phyloP scores from a whole-genome alignment of 2,888 invertebrate genomes.

The Hypercompe scribonia region DNA sequence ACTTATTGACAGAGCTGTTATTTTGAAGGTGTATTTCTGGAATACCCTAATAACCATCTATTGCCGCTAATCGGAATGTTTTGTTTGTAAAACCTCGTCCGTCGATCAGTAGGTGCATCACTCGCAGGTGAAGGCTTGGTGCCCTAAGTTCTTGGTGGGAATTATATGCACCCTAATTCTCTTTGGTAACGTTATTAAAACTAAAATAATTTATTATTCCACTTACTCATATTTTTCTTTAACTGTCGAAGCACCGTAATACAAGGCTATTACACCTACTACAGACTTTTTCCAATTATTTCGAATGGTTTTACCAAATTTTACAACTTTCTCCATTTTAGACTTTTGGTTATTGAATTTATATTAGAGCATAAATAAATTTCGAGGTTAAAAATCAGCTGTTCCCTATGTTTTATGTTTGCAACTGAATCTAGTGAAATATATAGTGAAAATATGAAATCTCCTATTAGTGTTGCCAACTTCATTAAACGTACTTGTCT shows the following conservation, averaged over 20 bases:
- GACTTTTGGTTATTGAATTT: conserved; percentile 7
- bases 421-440: background rate
- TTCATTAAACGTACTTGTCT: too few relatives aligned
- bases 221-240: conserved; percentile 92
- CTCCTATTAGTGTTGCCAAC: background rate
- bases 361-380: background rate
- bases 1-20: background rate
- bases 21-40: background rate
- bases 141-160: too few relatives aligned
- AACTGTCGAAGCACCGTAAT: conserved; percentile 90
- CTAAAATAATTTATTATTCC: background rate
- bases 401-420: conserved; percentile 15
- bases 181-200: background rate
- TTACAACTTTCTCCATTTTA: conserved; percentile 79
- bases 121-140: too few relatives aligned
- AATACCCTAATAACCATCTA: background rate
- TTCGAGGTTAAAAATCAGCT: conserved; percentile 52
- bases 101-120: too few relatives aligned
- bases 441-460: background rate
- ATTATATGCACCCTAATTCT: too few relatives aligned
- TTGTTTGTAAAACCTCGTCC: too few relatives aligned
- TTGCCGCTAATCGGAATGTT: too few relatives aligned
- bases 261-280: conserved; percentile 88
- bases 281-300: conserved; percentile 97
- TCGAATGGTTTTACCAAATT: conserved; percentile 89